phyloP scores from a whole-genome alignment of 1,140 invertebrate species.

The Cydia splendana region DNA sequence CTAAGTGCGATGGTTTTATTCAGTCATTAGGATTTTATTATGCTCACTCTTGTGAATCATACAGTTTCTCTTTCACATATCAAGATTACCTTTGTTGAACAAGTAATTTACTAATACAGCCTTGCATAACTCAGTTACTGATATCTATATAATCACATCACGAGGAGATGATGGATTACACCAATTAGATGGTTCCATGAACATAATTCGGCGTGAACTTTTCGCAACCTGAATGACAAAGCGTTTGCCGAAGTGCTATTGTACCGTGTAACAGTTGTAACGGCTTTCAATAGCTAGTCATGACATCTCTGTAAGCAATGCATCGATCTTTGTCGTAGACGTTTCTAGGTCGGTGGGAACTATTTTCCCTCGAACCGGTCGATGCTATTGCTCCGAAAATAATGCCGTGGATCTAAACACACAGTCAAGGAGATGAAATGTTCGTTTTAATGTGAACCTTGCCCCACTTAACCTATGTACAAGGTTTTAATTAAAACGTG shows the following conservation, averaged over 20 bases:
- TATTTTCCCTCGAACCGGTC: constrained; percentile 40
- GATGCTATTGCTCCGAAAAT: constrained; percentile 39
- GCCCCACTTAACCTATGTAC: constrained; percentile 38
- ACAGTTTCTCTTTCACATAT: constrained; percentile 30
- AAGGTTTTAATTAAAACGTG: constrained; percentile 3
- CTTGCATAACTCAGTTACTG: constrained; percentile 16
- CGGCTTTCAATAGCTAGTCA: constrained; percentile 28
- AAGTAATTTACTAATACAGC: neutral
- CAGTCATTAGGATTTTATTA: neutral
- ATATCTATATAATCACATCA: constrained; percentile 33
- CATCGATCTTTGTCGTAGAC: constrained; percentile 49
- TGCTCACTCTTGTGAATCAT: neutral
- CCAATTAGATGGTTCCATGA: constrained; percentile 19
- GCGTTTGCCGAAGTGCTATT: constrained; percentile 19
- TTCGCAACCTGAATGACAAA: constrained; percentile 17
- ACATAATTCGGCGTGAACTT: constrained; percentile 30
- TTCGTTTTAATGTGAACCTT: constrained; percentile 38
- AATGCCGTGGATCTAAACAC: constrained; percentile 37
- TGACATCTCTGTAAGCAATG: constrained; percentile 39
- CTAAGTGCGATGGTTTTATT: neutral
- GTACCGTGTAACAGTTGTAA: constrained; percentile 13
- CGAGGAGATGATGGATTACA: constrained; percentile 31
- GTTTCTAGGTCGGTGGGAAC: constrained; percentile 47
- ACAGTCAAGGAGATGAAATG: constrained; percentile 41
- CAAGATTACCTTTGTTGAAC: constrained; percentile 15